phyloP scores from a whole-genome alignment of 2,888 invertebrate species.

The Drosophila quinaria region DNA sequence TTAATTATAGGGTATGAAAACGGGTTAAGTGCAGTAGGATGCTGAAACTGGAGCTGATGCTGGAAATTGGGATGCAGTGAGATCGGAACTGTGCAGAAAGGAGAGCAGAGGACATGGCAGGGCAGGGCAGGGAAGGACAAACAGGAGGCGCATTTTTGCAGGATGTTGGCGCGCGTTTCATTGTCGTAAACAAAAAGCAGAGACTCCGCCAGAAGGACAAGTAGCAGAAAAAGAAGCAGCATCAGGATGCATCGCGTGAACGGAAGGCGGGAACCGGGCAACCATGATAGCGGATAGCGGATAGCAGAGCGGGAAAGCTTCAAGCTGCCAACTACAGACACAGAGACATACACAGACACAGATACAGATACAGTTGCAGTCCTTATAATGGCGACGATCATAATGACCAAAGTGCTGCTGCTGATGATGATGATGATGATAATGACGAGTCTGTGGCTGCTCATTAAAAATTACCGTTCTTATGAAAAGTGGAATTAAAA shows the following conservation, averaged over 20 bases:
- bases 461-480: conserved; percentile 83
- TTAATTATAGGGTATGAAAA: conserved; percentile 46
- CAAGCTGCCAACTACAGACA: conserved; percentile 34
- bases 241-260: conserved; percentile 67
- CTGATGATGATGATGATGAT: conserved; percentile 12
- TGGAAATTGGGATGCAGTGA: conserved; percentile 9
- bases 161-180: conserved; percentile 56
- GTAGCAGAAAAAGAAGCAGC: conserved; percentile 37
- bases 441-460: conserved; percentile 42
- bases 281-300: conserved; percentile 31
- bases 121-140: conserved; percentile 14
- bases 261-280: conserved; percentile 47
- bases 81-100: not conserved
- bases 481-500: conserved; percentile 79
- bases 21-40: conserved; percentile 77
- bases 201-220: conserved; percentile 13
- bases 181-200: conserved; percentile 77
- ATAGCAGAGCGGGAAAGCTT: conserved; percentile 19
- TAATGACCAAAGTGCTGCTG: conserved; percentile 9
- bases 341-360: conserved; percentile 26
- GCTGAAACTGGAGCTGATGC: conserved; percentile 29
- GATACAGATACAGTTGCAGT: conserved; percentile 27
- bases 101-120: not conserved
- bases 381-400: conserved; percentile 15
- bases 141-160: conserved; percentile 32